Evolutionary conservation across 2,797 vertebrate genomes (phyloP), one percentile per base, ranked within the genome.

Genomic region (Catharus ustulatus): DNA sequence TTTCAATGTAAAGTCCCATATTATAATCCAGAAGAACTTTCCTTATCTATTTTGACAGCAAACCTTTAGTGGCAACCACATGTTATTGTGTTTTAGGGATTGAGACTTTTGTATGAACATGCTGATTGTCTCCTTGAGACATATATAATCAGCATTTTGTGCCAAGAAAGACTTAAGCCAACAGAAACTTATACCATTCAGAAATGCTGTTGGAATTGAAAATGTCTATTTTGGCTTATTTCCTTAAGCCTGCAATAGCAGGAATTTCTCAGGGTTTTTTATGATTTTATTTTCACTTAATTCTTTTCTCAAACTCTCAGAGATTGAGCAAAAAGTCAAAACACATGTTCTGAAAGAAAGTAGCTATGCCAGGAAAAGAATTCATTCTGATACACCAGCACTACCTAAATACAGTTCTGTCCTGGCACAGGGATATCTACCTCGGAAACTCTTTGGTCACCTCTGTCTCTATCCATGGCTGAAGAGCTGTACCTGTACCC

Each of bases 41-140:
- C 57, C 94, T 96, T 96, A 96, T 94, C 91, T 96, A 89, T 92
- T 97, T 90, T 9, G 63, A 94, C 94, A 97, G 94, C 58, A 96
- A 96, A 97, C 94, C 93, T 96, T 96, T 95, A 96, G 95, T 89
- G 95, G 94, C 91, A 96, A 97, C 75, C 81, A 97, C 96, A 95
- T 96, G 93, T 96, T 95, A 97, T 77, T 94, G 87, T 90, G 94
- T 96, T 88, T 95, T 94, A 94, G 79, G 94, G 94, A 95, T 92
- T 89, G 92, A 89, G 93, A 95, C 94, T 96, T 95, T 97, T 87
- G 58, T 79, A 66, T 54, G 92, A 96, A 94, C 58, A 94, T 84
- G 83, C 66, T 91, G 88, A 96, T 97, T 96, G 96, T 94, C 96
- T 95, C 91, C 91, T 95, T 89, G 91, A 97, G 83, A 89, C 94